These are phyloP conservation scores for Acipenser oxyrinchus DNA, from an alignment of 2,797 vertebrate species.

Conservation along the genomic window DNA sequence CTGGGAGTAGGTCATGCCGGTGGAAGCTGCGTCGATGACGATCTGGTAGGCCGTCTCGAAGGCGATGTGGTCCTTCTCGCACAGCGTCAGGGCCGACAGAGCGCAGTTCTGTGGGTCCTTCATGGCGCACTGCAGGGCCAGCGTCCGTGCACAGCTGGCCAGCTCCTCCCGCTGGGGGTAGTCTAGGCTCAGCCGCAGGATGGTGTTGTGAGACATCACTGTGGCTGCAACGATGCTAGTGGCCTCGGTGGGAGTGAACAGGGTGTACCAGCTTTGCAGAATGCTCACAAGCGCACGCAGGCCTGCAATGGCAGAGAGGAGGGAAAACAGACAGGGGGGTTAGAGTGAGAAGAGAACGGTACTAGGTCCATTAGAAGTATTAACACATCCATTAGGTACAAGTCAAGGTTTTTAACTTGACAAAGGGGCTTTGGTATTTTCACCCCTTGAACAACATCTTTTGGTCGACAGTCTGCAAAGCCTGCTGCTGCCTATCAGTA, in stretches of 20 bases:
- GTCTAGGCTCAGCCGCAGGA: slow-evolving; percentile 89
- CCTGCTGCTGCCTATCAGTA: no score
- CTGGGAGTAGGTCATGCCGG: slow-evolving; percentile 78
- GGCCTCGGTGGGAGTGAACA: slow-evolving; percentile 95
- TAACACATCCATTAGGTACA: no score
- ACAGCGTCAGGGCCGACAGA: slow-evolving; percentile 86
- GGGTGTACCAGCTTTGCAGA: slow-evolving; percentile 97
- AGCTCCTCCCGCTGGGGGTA: slow-evolving; percentile 94
- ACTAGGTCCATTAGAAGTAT: no score
- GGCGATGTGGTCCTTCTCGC: slow-evolving; percentile 95
- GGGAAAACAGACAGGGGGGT: background rate
- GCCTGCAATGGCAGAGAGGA: slow-evolving; percentile 38
- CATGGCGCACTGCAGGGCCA: slow-evolving; percentile 95
- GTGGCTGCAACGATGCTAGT: slow-evolving; percentile 93
- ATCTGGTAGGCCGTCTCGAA: slow-evolving; percentile 84
- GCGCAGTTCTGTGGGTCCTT: slow-evolving; percentile 97
- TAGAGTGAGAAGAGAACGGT: background rate
- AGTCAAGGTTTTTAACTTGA: no score
- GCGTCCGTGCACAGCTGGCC: slow-evolving; percentile 86
- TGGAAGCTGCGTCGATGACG: slow-evolving; percentile 72
- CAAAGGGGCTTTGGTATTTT: no score
- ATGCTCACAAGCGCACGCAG: slow-evolving; percentile 79
- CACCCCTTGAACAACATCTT: no score
- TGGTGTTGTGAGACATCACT: slow-evolving; percentile 92
- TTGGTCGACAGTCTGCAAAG: no score